phyloP scores from a whole-genome alignment of 2,113 vertebrate genomes.

The Pica pica region DNA sequence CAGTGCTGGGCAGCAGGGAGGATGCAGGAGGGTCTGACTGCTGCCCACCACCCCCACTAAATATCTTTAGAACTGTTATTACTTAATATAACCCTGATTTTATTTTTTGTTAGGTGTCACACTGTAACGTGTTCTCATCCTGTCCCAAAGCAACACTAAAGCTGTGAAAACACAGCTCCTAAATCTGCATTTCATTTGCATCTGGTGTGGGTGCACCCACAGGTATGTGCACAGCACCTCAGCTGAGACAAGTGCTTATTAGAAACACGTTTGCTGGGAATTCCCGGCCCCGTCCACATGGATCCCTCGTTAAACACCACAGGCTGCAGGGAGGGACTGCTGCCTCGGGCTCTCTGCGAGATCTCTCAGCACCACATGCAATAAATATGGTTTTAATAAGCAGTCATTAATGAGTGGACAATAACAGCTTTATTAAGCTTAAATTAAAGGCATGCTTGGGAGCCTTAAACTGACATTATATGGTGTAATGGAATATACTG shows the following conservation, averaged over 20 bases:
- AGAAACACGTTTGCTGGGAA: neutral
- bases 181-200: neutral
- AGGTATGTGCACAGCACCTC: neutral
- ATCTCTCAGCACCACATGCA: neutral
- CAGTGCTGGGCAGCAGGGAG: neutral
- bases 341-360: neutral
- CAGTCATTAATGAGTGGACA: constrained; percentile 54
- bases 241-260: neutral
- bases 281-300: neutral
- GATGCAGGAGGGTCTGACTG: neutral
- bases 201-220: neutral
- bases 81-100: neutral
- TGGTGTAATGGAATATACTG: constrained; percentile 33
- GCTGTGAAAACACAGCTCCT: neutral
- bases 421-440: constrained; percentile 60
- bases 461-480: neutral
- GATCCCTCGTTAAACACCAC: neutral
- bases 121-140: neutral
- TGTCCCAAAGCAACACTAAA: fast-evolving
- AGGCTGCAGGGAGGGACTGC: neutral
- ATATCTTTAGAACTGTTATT: neutral
- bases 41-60: neutral
- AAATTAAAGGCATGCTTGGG: constrained; percentile 58
- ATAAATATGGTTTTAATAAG: constrained; percentile 55
- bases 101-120: neutral